phyloP scores from a whole-genome alignment of 2,113 vertebrate species.

The Typhlomys cinereus region DNA sequence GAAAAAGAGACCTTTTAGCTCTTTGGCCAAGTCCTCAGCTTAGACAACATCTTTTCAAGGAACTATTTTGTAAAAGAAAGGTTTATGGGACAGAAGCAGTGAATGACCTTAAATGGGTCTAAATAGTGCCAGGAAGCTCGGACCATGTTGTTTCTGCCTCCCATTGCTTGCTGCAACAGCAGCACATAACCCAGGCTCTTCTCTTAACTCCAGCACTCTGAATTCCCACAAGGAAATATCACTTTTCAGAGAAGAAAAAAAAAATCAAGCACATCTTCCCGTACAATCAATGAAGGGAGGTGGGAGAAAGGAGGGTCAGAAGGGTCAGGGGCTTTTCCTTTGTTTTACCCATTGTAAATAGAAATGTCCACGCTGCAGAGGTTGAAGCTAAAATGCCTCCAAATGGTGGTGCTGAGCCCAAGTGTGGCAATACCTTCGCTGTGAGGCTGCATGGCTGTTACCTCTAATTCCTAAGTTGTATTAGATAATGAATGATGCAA shows the following conservation, averaged over 20 bases:
- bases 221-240: conserved; percentile 79
- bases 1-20: conserved; percentile 58
- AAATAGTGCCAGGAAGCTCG: background rate
- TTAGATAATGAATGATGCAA: conserved; percentile 86
- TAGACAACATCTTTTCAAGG: conserved; percentile 52
- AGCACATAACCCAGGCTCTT: conserved; percentile 61
- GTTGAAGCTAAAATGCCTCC: conserved; percentile 33
- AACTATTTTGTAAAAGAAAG: conserved; percentile 55
- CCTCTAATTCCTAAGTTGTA: conserved; percentile 69
- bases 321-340: conserved; percentile 9
- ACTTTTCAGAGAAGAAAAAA: conserved; percentile 63
- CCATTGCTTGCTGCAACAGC: conserved; percentile 62
- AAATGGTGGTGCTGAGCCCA: conserved; percentile 4
- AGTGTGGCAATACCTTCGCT: conserved; percentile 57
- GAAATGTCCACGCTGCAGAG: conserved; percentile 49
- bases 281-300: conserved; percentile 32
- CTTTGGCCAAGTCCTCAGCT: conserved; percentile 38
- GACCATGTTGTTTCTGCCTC: conserved; percentile 19
- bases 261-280: conserved; percentile 69
- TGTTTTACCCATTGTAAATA: conserved; percentile 46
- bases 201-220: conserved; percentile 60
- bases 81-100: conserved; percentile 49
- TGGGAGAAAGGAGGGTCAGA: conserved; percentile 3
- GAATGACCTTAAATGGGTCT: conserved; percentile 42
- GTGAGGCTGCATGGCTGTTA: conserved; percentile 68